Evolutionary conservation across 2,888 invertebrate species (phyloP).

Genomic region (Hydrotaea cyrtoneurina): DNA sequence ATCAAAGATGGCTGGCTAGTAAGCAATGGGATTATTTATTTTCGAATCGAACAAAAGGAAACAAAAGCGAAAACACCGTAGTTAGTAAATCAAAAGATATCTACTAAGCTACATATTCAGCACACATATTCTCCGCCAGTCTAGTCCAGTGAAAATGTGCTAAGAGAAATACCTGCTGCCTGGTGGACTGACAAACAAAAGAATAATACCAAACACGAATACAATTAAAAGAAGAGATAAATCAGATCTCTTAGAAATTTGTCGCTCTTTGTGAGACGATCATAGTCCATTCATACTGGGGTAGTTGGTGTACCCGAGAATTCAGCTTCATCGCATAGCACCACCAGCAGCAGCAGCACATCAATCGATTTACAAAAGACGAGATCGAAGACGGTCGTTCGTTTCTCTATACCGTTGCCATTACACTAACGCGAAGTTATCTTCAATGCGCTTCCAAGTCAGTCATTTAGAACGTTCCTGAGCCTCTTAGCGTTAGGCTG

Average conservation of each 20-base stretch:
- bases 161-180: background rate
- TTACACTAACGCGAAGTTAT: conserved; percentile 8
- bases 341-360: background rate
- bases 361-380: background rate
- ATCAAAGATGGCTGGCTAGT: conserved; percentile 11
- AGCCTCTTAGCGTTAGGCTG: conserved; percentile 19
- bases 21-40: conserved; percentile 8
- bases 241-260: background rate
- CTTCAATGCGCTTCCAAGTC: conserved; percentile 1
- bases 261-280: background rate
- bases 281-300: background rate
- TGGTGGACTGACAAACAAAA: background rate
- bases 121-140: background rate
- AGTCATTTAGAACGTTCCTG: conserved; percentile 19
- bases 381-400: background rate
- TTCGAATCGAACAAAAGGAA: background rate
- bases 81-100: background rate
- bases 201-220: background rate
- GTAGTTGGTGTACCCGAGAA: background rate
- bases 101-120: background rate
- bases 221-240: background rate
- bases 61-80: background rate
- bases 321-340: background rate
- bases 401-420: background rate
- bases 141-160: background rate